Evolutionary conservation across 2,888 invertebrate species (phyloP).

Genomic region (Leucophenga maculata): DNA sequence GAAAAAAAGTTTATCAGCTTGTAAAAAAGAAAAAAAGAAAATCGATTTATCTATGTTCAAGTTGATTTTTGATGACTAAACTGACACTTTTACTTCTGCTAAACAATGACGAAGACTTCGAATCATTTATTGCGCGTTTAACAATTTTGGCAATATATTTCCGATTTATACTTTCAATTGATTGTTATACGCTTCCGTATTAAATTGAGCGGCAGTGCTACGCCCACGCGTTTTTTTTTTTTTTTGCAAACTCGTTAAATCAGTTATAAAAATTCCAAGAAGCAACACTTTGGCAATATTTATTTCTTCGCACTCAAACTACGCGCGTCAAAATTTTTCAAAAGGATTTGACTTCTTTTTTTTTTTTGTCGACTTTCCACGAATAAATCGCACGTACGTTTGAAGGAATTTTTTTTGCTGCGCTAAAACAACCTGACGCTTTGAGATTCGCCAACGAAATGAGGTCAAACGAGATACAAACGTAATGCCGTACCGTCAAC

Average conservation of each 20-base stretch:
- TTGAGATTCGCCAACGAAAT: conserved; percentile 69
- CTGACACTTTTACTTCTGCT: background rate
- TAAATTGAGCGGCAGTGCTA: background rate
- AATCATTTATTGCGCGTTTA: background rate
- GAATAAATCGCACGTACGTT: too few species aligned
- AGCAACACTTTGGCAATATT: background rate
- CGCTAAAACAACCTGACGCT: conserved; percentile 63
- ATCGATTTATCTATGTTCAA: conserved; percentile 28
- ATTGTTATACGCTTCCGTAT: conserved; percentile 19
- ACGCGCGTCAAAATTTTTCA: conserved; percentile 4
- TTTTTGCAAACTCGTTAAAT: background rate
- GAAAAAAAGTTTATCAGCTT: conserved; percentile 26
- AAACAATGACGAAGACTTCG: too few species aligned
- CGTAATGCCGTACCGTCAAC: background rate
- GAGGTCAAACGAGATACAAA: conserved; percentile 51
- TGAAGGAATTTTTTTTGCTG: conserved; percentile 32
- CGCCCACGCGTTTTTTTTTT: conserved; percentile 7
- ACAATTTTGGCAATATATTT: conserved; percentile 20
- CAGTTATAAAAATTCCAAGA: background rate
- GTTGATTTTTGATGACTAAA: background rate
- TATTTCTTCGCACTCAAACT: too few species aligned
- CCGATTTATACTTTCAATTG: conserved; percentile 27
- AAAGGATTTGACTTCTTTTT: too few species aligned
- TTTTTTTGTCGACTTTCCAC: too few species aligned
- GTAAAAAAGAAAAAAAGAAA: conserved; percentile 38